These are phyloP conservation scores for Andrena chrysosceles DNA, from an alignment of 2,888 invertebrate genomes.

Conservation along the genomic window DNA sequence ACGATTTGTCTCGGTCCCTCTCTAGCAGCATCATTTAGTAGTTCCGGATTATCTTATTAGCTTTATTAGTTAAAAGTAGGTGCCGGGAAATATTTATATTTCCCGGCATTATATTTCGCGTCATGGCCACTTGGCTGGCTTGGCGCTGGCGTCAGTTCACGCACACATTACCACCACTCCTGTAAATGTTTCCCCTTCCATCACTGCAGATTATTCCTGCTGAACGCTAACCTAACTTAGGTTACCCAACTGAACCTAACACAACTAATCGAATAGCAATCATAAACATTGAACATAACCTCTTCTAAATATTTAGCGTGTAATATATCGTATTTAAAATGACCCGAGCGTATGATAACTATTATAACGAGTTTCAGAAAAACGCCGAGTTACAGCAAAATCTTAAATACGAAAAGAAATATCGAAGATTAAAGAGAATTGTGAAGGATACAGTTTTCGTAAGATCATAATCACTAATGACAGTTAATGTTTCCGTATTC, in stretches of 20 bases:
- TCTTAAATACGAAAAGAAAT: conserved; percentile 88
- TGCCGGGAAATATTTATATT: too few species aligned
- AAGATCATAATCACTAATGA: conserved; percentile 82
- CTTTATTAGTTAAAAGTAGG: too few species aligned
- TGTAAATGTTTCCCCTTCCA: too few species aligned
- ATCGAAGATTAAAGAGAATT: conserved; percentile 87
- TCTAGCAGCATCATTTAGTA: too few species aligned
- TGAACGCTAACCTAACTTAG: too few species aligned
- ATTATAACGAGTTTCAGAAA: conserved; percentile 80
- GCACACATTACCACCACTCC: too few species aligned
- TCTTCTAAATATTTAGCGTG: conserved; percentile 8
- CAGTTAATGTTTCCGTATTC: conserved; percentile 12
- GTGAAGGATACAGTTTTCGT: conserved; percentile 90
- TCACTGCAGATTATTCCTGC: too few species aligned
- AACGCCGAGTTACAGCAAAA: conserved; percentile 84
- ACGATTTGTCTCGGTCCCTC: too few species aligned
- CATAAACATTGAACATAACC: conserved; percentile 43
- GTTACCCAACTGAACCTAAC: conserved; percentile 7
- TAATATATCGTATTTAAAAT: conserved; percentile 65
- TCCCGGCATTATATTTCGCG: too few species aligned
- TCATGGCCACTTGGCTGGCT: too few species aligned
- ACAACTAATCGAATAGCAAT: not conserved
- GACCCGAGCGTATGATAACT: conserved; percentile 79
- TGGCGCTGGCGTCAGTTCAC: too few species aligned
- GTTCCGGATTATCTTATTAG: too few species aligned